Percentiles rank a stretch among this genome's conserved stretches.
phyloP scores from a whole-genome alignment of 2,113 vertebrate species.

The Tachysurus vachellii region DNA sequence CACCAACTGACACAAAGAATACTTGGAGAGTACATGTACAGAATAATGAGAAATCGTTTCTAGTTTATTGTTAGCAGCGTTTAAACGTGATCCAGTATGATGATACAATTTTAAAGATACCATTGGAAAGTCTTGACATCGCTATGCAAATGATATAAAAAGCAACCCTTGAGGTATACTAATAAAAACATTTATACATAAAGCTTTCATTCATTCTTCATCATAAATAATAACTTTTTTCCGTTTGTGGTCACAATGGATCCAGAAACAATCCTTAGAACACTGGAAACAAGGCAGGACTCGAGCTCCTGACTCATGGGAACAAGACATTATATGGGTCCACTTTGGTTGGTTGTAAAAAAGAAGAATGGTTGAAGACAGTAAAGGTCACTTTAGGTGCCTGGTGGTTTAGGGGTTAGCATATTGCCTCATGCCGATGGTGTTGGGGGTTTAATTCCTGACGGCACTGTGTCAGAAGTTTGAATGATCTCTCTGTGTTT shows the following conservation, averaged over 20 bases:
- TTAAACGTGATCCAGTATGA: background rate
- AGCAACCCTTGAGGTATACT: background rate
- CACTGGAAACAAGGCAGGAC: background rate
- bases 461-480: background rate
- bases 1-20: conserved; percentile 1
- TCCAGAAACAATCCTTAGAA: background rate
- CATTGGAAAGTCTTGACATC: background rate
- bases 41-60: background rate
- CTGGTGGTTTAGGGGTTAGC: background rate
- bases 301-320: background rate
- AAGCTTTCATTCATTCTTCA: background rate
- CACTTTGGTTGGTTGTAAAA: background rate
- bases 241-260: background rate
- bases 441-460: too few species aligned
- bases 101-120: background rate
- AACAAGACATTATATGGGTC: background rate
- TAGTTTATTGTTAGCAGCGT: background rate
- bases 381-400: background rate
- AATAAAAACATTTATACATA: background rate
- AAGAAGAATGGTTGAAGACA: background rate
- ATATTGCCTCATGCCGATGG: too few species aligned
- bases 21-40: background rate
- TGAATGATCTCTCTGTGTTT: background rate
- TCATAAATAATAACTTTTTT: background rate
- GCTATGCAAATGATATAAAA: background rate